A percentile compares a stretch with the other conserved stretches of the same genome.
phyloP scores from a whole-genome alignment of 1,140 invertebrate species.

The Xylocopa sonorina region DNA sequence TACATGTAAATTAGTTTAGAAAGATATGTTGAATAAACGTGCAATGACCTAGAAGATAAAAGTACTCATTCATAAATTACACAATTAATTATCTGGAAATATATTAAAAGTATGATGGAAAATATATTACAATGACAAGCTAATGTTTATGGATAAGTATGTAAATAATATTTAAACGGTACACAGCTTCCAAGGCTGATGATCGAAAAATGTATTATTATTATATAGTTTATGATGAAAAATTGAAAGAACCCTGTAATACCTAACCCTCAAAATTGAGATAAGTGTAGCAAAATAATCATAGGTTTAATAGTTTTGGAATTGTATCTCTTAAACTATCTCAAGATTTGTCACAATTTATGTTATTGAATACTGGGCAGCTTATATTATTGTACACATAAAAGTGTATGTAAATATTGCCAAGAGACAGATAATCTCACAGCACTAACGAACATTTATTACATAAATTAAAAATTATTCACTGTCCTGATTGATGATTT shows the following conservation, averaged over 20 bases:
- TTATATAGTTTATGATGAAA: constrained; percentile 37
- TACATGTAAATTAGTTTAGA: constrained; percentile 11
- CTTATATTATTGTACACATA: constrained; percentile 44
- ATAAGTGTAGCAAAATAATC: constrained; percentile 41
- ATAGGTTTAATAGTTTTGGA: constrained; percentile 30
- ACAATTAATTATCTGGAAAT: constrained; percentile 21
- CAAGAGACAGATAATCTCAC: constrained; percentile 61
- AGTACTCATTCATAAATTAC: constrained; percentile 28
- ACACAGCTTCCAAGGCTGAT: constrained; percentile 12
- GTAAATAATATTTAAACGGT: constrained; percentile 35
- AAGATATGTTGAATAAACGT: constrained; percentile 19
- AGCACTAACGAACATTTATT: constrained; percentile 65
- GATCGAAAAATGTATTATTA: constrained; percentile 36
- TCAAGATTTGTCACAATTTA: constrained; percentile 44
- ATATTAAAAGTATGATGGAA: constrained; percentile 21
- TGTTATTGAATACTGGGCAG: constrained; percentile 56
- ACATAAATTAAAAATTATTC: constrained; percentile 43
- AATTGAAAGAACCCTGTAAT: constrained; percentile 58
- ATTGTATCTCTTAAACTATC: constrained; percentile 40
- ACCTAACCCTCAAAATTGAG: constrained; percentile 31
- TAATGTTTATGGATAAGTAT: constrained; percentile 21
- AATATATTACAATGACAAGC: constrained; percentile 50
- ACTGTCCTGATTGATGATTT: constrained; percentile 41
- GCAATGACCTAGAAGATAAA: constrained; percentile 3
- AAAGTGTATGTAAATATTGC: constrained; percentile 33